Evolutionary conservation across 2,113 vertebrate species (phyloP).

Genomic region (Gasterosteus aculeatus): DNA sequence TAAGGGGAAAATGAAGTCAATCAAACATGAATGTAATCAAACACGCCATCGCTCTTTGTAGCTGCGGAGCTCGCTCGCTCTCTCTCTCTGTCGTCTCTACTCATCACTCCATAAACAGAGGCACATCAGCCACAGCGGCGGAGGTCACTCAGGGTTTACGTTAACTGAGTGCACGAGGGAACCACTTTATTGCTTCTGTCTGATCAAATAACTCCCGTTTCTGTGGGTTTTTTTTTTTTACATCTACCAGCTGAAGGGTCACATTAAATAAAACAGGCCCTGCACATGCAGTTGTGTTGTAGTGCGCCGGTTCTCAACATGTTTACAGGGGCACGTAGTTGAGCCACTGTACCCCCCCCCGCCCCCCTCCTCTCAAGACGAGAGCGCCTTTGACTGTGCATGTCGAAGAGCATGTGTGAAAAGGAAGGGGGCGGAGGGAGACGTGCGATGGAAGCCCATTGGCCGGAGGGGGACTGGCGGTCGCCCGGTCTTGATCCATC

Average conservation of each 20-base stretch:
- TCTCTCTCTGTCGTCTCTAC: not conserved
- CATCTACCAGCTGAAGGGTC: conserved; percentile 1
- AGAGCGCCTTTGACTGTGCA: not conserved
- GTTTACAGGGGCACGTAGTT: conserved; percentile 9
- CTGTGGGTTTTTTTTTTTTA: no score
- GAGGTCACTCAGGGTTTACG: conserved; percentile 52
- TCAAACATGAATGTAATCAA: conserved; percentile 80
- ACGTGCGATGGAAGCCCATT: conserved; percentile 12
- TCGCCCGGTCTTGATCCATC: conserved; percentile 15
- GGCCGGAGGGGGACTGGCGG: conserved; percentile 13
- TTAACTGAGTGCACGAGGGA: conserved; percentile 22
- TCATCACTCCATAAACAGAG: conserved; percentile 60
- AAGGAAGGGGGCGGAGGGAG: conserved; percentile 2
- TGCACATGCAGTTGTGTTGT: conserved; percentile 1
- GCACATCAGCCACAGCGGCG: conserved; percentile 21
- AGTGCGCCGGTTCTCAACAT: not conserved
- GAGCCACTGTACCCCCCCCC: not conserved
- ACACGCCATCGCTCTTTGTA: conserved; percentile 73
- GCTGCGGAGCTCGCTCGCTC: conserved; percentile 38
- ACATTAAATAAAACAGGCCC: not conserved
- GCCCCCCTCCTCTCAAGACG: not conserved
- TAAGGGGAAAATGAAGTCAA: conserved; percentile 74
- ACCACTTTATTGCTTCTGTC: conserved; percentile 33
- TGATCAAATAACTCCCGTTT: conserved; percentile 25
- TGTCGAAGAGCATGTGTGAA: conserved; percentile 20